phyloP scores from a whole-genome alignment of 2,888 invertebrate species.

The Rhyacophila evoluta region DNA sequence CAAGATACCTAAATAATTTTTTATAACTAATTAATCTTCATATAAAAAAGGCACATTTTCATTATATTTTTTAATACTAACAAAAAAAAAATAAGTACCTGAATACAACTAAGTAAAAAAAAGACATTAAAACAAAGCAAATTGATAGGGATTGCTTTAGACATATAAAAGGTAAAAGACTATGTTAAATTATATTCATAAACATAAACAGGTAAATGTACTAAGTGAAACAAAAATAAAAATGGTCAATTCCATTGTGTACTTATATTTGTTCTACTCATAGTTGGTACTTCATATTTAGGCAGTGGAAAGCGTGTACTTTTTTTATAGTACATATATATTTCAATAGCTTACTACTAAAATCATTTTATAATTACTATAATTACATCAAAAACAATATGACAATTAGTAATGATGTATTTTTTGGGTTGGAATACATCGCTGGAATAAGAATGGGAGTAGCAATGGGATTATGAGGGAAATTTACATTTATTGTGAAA shows the following conservation, averaged over 20 bases:
- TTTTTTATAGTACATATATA: neutral
- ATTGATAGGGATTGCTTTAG: too few relatives aligned
- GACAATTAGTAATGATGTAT: neutral
- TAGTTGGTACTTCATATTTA: neutral
- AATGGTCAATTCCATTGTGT: neutral
- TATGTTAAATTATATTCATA: too few relatives aligned
- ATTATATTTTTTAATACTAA: neutral
- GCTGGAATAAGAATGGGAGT: neutral
- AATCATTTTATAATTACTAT: neutral
- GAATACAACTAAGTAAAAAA: neutral
- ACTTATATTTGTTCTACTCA: neutral
- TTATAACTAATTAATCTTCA: neutral
- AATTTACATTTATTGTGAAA: neutral
- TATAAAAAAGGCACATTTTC: slow-evolving; percentile 18
- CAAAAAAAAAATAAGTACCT: neutral
- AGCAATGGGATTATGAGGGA: neutral
- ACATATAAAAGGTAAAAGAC: too few relatives aligned
- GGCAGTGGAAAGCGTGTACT: neutral
- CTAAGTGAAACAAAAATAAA: neutral
- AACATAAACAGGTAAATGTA: too few relatives aligned
- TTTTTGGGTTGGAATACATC: neutral
- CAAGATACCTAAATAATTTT: neutral
- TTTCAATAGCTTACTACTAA: neutral
- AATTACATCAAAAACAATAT: too few relatives aligned
- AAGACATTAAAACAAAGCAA: neutral